A percentile compares a stretch with the other conserved stretches of the same genome.
Evolutionary conservation across 2,888 invertebrate genomes (phyloP).

Genomic region (Campopleginae sp.): DNA sequence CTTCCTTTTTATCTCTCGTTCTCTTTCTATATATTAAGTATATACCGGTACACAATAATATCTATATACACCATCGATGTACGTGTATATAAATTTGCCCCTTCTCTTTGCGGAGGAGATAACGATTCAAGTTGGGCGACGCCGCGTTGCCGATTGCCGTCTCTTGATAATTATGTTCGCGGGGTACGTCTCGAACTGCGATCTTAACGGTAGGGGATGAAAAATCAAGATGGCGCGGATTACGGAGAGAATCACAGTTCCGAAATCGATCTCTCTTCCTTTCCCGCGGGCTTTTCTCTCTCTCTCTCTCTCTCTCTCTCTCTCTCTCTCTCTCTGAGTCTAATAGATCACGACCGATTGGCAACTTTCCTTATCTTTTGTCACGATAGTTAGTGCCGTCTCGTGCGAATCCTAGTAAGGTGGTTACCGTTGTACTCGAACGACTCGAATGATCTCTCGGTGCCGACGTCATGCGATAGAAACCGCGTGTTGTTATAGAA

Average conservation of each 20-base stretch:
- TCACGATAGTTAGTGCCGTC: background rate
- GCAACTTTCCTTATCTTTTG: background rate
- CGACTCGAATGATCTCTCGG: slow-evolving; percentile 38
- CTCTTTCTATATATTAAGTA: slow-evolving; percentile 4
- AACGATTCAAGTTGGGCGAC: slow-evolving; percentile 60
- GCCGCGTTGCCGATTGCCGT: slow-evolving; percentile 37
- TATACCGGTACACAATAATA: slow-evolving; percentile 4
- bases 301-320: no score
- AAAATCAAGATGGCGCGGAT: slow-evolving; percentile 38
- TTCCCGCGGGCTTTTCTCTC: background rate
- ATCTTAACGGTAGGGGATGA: slow-evolving; percentile 38
- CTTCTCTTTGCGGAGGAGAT: slow-evolving; percentile 55
- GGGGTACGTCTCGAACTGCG: background rate
- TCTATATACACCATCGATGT: slow-evolving; percentile 21
- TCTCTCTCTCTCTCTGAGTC: no score
- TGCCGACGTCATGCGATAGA: slow-evolving; percentile 35
- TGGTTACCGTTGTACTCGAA: slow-evolving; percentile 15
- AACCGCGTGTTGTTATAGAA: slow-evolving; percentile 43
- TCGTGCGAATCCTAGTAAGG: background rate
- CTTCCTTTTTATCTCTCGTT: slow-evolving; percentile 36
- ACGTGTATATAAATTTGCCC: slow-evolving; percentile 28
- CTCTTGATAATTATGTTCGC: slow-evolving; percentile 35
- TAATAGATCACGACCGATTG: background rate
- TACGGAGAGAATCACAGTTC: slow-evolving; percentile 35
- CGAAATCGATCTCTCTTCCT: background rate